Base-by-base conservation (phyloP, 2,113 vertebrate species). In the Neomonachus schauinslandi region DNA sequence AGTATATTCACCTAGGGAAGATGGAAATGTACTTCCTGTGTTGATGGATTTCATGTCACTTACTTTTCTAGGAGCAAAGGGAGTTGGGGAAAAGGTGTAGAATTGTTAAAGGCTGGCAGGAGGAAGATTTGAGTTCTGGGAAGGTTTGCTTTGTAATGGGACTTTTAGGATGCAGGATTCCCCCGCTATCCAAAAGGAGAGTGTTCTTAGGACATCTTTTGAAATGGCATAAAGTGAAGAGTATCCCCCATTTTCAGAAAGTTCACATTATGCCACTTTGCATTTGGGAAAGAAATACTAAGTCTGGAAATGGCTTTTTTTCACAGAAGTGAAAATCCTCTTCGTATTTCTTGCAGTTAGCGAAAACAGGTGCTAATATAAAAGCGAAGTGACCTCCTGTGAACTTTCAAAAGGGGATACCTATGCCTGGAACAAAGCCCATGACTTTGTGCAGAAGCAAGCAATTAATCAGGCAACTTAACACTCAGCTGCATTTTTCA, bases 1-100 rank as follows among this genome's bases (percentile, higher is more conserved):
- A 99, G 99, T 99, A 4, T 16, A 28, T 39, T 13, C 36, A 0
- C 49, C 39, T 39, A 28, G 12, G 80, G 65, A 24, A 84, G 39
- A 71, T 7, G 0, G 12, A 96, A 57, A n/a, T 49, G 4, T 8
- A 2, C 39, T 74, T 26, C 59, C 16, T 9, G 31, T 49, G 28
- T 74, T 31, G 65, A 71, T 19, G 14, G 77, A 31, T 46, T 76
- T 15, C 59, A 4, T 2, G 5, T n/a, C 16, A 12, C 33, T 88
- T 76, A 11, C 19, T 36, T 82, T 95, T 80, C 57, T 93, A 59
- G 77, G 95, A 57, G 46, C 33, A 89, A 77, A 36, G 16, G 10
- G 55, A 28, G 21, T 39, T 86, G n/a, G 59, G 59, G 72, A 33
- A 42, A 88, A 72, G 46, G 79, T 57, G 46, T 7, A 63, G 55